Evolutionary conservation across 2,888 invertebrate species (phyloP), one percentile per base, ranked within the genome.

Genomic region (Eustalomyia histrio): DNA sequence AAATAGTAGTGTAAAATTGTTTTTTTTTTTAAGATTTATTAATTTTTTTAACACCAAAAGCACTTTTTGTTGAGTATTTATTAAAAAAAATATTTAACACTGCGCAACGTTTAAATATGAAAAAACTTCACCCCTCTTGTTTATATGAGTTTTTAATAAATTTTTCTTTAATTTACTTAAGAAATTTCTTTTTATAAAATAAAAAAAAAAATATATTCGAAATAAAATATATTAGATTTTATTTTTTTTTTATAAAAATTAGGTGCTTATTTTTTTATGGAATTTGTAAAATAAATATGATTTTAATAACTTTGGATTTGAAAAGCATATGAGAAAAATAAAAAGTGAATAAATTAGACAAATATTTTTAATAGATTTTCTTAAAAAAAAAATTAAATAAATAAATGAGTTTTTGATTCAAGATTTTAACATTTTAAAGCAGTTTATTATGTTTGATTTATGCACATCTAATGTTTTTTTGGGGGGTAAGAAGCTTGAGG

Each of bases 61-160:
- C 88, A 85, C 85, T 86, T 87, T 72, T 79, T 80, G 73, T 57
- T 63, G 64, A 74, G 78, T 76, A 68, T 63, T 72, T 78, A 29
- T 55, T 33, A 24, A 29, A 33, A 39, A 63, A 39, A 63, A 17
- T 18, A 9, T 64, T 68, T 74, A 67, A 71, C 84, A 85, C 85
- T 80, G 88, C 88, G 86, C 89, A 88, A 88, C 88, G 86, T 88
- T 87, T 83, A 84, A 75, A 78, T 81, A 75, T 78, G 78, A 75
- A 63, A 65, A 84, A 84, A 83, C 82, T 86, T 84, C 84, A 87
- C 88, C 88, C 88, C 88, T 88, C 88, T 88, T 89, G 88, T 89
- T 89, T 83, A 75, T 50, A 33, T 53, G n/a, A 75, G 52, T 58
- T 29, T 64, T 58, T 17, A 39, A 10, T 12, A 12, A 43, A 21